Evolutionary conservation across 2,888 invertebrate species (phyloP), one percentile per base, ranked within the genome.

Genomic region (Lycophotia porphyrea): DNA sequence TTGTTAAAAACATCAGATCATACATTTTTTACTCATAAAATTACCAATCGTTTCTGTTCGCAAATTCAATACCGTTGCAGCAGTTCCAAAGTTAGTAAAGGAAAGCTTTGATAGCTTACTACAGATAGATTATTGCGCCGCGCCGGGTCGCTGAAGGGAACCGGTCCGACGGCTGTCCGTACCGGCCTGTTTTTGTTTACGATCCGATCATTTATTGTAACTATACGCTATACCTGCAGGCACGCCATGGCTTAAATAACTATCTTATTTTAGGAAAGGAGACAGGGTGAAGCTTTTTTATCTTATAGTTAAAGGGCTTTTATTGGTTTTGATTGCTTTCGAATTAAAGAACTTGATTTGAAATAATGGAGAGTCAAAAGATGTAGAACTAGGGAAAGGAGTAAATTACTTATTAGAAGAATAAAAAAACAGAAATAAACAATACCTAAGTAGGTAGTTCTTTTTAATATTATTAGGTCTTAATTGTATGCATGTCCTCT

Each of bases 141-240:
- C 18, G 58, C n/a, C 27, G 27, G 13, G 39, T 52, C 44, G 58
- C 18, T 58, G 60, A 61, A 42, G 36, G 34, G 80, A 84, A 84
- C 84, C 84, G 84, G 84, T 84, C 94, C 93, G 94, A 93, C 93
- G 86, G 72, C 83, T 64, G 78, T 75, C 84, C 82, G 80, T 68
- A 83, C 84, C 86, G 71, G 79, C 88, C 84, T 93, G 95, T 95
- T 96, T 95, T 95, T 95, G 94, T 95, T 95, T 94, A 94, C 91
- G 92, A 91, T 89, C 90, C 89, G 91, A 95, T 95, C 94, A 94
- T 94, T 95, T 95, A 94, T 94, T 92, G 91, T 91, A 89, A 87
- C 80, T 80, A 80, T 88, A 84, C 71, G 84, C n/a, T 63, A 39
- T 88, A 76, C 80, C 55, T 72, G 55, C 78, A 31, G 34, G 83